Base-by-base conservation (phyloP, 2,113 vertebrate genomes). In the Pteropus alecto region DNA sequence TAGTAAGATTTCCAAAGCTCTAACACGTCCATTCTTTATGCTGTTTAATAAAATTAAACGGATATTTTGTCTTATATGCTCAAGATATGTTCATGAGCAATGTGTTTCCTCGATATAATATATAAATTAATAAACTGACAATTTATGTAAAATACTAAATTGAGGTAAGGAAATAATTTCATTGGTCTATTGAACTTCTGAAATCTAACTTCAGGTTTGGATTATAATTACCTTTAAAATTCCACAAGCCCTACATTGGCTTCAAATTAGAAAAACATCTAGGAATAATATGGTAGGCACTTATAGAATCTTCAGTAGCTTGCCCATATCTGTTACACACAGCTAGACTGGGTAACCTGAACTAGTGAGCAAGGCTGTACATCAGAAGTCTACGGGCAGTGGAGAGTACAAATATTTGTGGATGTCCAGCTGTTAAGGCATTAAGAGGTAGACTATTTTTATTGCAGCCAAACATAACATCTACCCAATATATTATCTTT, bases 171-270 rank as follows among this genome's bases (percentile, higher is more conserved):
- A 89, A 88, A n/a, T 67, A 85, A 56, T 43, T 61, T 77, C 56
- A 73, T 12, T 67, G 16, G 16, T 58, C 63, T 38, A 15, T 1
- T 88, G 38, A 71, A 87, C 30, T 74, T 87, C 3, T 63, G 15
- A 87, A 87, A 16, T 82, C 35, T 86, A 74, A 90, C 81, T 96
- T 93, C 68, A 93, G 70, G 43, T 90, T 68, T 95, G 35, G 10
- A 58, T 22, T n/a, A 28, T 68, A 82, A 70, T 70, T 71, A 58
- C 24, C 26, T 71, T 77, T 61, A 87, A 94, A 87, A 67, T 51
- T 28, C 87, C 6, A 7, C 70, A 93, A 93, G 38, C 46, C 70
- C 35, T 78, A 68, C 7, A 68, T 0, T 71, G 79, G 78, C 61
- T 76, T 82, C 43, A 13, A 68, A 18, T 93, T 13, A 84, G 67